Evolutionary conservation across 2,888 invertebrate genomes (phyloP).

Genomic region (Lochmaea capreae): DNA sequence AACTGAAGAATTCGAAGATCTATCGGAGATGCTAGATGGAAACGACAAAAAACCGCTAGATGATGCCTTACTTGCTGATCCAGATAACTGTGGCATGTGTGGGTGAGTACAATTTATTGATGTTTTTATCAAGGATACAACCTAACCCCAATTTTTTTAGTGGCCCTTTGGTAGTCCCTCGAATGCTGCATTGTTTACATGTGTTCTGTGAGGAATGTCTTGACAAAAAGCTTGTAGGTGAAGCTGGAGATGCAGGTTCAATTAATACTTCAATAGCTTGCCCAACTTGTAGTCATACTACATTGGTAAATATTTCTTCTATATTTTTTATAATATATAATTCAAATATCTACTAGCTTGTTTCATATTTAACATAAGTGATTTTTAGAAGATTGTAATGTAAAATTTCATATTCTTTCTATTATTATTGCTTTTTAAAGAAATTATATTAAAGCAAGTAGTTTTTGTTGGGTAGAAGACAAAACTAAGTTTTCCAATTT

Average conservation of each 20-base stretch:
- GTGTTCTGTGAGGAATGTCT: conserved; percentile 95
- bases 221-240: conserved; percentile 80
- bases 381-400: neutral
- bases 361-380: neutral
- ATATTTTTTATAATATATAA: neutral
- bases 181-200: conserved; percentile 93
- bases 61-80: conserved; percentile 63
- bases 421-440: neutral
- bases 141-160: conserved; percentile 37
- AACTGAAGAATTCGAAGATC: conserved; percentile 60
- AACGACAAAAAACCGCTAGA: conserved; percentile 63
- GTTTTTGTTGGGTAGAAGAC: too few relatives aligned
- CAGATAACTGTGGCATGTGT: conserved; percentile 65
- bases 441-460: too few relatives aligned
- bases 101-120: conserved; percentile 57
- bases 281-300: conserved; percentile 87
- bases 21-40: conserved; percentile 60
- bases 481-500: too few relatives aligned
- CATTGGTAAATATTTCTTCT: conserved; percentile 71
- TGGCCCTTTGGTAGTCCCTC: conserved; percentile 76
- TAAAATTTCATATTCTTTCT: neutral
- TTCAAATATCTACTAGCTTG: neutral
- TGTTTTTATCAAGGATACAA: conserved; percentile 29
- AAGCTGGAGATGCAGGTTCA: conserved; percentile 76
- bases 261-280: conserved; percentile 77